Evolutionary conservation across 35 echinoderm and acorn worm genomes (phyloP), one percentile per base, ranked within the genome.

Genomic region (Apostichopus parvimensis): DNA sequence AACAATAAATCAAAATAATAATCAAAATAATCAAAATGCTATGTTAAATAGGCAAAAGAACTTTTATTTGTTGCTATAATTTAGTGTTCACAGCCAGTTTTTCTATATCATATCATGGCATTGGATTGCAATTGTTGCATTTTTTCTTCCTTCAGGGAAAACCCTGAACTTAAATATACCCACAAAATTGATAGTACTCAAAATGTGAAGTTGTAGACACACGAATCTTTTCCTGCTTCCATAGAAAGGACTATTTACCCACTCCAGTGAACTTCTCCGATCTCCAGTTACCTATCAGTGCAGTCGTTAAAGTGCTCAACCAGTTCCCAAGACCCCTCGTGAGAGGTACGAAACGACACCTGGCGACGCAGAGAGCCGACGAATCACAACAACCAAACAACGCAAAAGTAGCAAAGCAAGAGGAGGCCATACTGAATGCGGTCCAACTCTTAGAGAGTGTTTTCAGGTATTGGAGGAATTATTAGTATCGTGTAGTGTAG

Each of bases 321-420:
- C 86, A 88, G 86, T 88, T 88, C 52, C 86, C 61, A 12, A 58
- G 17, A 17, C 86, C 86, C 6, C 62, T 88, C 5, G 12, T 72
- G 28, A 60, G 86, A 88, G 86, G 86, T n/a, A 73, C 52, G 20
- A 88, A 88, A 88, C 57, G 86, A 18, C 60, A 88, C 52, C 9
- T 88, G 23, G 5, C 64, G n/a, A 68, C 55, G 5, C 17, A 88
- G 61, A 73, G 23, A 22, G 15, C 26, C 0, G 17, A 26, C 24
- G 6, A 68, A 22, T 75, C n/a, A 22, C 71, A 75, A 75, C 13
- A 0, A 45, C 34, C 34, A 2, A 45, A 45, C 34, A 60, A 72
- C 62, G 18, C 64, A 18, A 88, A 88, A 88, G 6, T 88, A 18
- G 86, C 68, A 26, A 88, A 88, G 64, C 86, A 88, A 88, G 86